Conservation (phyloP, 2,888 invertebrate genomes). For the Flexamia atlantica region DNA sequence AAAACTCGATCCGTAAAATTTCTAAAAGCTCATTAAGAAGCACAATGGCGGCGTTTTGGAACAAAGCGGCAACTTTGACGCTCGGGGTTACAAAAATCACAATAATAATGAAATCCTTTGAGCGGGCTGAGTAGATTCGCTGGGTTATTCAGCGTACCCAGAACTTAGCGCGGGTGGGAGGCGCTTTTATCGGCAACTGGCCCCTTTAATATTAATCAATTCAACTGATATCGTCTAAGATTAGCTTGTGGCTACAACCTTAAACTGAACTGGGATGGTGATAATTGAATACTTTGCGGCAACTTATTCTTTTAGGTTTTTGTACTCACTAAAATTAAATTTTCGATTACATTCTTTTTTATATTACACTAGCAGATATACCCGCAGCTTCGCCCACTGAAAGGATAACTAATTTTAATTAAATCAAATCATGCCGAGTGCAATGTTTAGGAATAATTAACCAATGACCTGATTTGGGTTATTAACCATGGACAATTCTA, state of each 20-base stretch:
- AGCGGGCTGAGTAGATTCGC: slow-evolving; percentile 1
- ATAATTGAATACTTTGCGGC: too few relatives aligned
- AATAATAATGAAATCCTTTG: slow-evolving; percentile 55
- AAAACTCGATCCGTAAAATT: slow-evolving; percentile 25
- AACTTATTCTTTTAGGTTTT: too few relatives aligned
- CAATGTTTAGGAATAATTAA: too few relatives aligned
- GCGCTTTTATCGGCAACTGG: slow-evolving; percentile 37
- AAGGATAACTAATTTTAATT: too few relatives aligned
- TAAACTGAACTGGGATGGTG: too few relatives aligned
- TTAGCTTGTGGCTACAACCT: background rate
- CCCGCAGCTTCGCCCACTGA: too few relatives aligned
- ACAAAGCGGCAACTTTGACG: slow-evolving; percentile 37
- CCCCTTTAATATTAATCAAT: slow-evolving; percentile 31
- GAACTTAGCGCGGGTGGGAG: background rate
- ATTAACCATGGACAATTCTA: too few relatives aligned
- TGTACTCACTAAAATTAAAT: too few relatives aligned
- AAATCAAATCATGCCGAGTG: too few relatives aligned
- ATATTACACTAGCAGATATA: too few relatives aligned
- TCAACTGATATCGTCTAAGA: background rate
- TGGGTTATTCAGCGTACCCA: slow-evolving; percentile 31
- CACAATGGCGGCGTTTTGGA: slow-evolving; percentile 32
- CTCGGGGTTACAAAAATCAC: slow-evolving; percentile 34
- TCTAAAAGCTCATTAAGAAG: slow-evolving; percentile 39
- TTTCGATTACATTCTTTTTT: too few relatives aligned
- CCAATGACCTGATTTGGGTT: too few relatives aligned